Percentiles rank a stretch among this genome's conserved stretches.
These are phyloP conservation scores for Abramis brama DNA, from an alignment of 2,113 vertebrate species.

Conservation along the genomic window DNA sequence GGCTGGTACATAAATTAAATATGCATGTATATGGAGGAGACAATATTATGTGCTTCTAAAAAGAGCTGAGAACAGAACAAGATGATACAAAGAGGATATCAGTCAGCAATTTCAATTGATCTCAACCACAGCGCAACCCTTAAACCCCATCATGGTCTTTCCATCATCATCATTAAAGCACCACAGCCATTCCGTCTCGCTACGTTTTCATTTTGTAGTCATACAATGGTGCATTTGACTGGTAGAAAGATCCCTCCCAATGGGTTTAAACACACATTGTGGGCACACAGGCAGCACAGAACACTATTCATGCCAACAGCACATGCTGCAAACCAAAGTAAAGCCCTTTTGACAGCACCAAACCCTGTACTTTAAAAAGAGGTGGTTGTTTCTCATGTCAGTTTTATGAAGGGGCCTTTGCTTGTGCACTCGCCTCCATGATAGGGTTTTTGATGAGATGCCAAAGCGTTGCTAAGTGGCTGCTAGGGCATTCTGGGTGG, in stretches of 20 bases:
- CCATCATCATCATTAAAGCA: conserved; percentile 3
- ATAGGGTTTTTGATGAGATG: neutral
- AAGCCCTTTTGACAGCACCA: conserved; percentile 12
- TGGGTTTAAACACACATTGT: conserved; percentile 5
- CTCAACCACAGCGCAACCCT: conserved; percentile 17
- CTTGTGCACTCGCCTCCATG: neutral
- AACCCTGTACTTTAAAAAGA: conserved; percentile 14
- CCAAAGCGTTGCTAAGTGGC: neutral
- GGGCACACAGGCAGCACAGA: conserved; percentile 8
- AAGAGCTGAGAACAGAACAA: neutral
- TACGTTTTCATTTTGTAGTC: conserved; percentile 30
- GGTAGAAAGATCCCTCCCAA: neutral
- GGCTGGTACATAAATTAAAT: neutral
- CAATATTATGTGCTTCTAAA: neutral
- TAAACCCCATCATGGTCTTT: neutral
- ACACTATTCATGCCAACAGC: conserved; percentile 25
- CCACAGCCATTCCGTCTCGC: neutral
- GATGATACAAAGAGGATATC: neutral
- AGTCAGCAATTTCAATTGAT: neutral
- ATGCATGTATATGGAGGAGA: neutral
- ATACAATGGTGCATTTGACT: conserved; percentile 9
- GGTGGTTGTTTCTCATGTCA: conserved; percentile 14
- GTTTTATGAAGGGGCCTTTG: conserved; percentile 13
- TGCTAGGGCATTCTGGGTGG: neutral
- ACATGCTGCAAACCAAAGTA: conserved; percentile 18